phyloP scores from a whole-genome alignment of 2,888 invertebrate genomes.

The Melipona beecheii region DNA sequence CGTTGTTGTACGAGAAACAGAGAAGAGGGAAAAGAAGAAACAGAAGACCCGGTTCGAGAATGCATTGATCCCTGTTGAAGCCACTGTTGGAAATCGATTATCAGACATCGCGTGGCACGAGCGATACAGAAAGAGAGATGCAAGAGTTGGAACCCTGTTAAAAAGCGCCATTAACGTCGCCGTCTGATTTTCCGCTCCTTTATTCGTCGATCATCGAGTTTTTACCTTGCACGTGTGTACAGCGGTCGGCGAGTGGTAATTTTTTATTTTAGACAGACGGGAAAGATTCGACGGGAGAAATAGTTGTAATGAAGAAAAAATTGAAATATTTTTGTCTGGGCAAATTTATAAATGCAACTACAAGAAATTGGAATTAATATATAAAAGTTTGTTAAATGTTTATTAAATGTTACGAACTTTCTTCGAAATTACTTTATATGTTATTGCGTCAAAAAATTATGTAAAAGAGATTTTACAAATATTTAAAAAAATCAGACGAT shows the following conservation, averaged over 20 bases:
- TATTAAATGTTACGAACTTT: no score
- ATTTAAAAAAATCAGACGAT: no score
- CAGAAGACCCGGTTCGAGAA: background rate
- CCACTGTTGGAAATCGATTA: conserved; percentile 47
- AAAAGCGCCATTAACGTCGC: conserved; percentile 60
- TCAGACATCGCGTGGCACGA: conserved; percentile 45
- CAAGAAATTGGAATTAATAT: no score
- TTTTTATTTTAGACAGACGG: no score
- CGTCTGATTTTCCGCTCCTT: conserved; percentile 52
- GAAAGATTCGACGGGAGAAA: background rate
- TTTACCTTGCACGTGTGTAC: background rate
- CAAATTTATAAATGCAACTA: no score
- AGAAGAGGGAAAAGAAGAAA: no score
- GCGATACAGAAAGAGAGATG: conserved; percentile 1
- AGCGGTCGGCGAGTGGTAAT: conserved; percentile 5
- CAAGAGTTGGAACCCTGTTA: conserved; percentile 12
- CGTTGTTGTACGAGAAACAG: background rate
- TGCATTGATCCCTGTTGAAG: conserved; percentile 23
- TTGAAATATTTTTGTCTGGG: background rate
- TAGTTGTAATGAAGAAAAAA: no score
- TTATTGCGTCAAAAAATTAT: no score
- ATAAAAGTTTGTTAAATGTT: no score
- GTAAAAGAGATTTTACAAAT: background rate
- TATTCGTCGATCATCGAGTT: conserved; percentile 29
- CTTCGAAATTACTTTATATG: no score